These are phyloP conservation scores for Cerceris ruficornis DNA, from an alignment of 2,888 invertebrate species.

Conservation along the genomic window DNA sequence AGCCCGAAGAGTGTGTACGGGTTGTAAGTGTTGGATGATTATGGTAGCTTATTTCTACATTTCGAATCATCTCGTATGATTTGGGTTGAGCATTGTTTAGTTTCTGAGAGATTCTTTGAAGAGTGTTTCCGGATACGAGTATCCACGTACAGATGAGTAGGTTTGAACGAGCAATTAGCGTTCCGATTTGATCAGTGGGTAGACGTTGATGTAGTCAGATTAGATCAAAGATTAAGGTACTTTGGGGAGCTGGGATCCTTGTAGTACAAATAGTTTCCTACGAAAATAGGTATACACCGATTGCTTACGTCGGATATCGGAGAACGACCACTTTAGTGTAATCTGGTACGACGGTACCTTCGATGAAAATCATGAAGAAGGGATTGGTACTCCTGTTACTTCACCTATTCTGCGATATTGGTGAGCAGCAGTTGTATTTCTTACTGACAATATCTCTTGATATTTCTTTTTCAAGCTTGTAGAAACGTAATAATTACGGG, in stretches of 20 bases:
- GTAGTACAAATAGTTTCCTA: background rate
- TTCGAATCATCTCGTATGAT: background rate
- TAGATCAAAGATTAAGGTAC: background rate
- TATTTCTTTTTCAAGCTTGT: background rate
- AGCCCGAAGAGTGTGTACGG: constrained; percentile 9
- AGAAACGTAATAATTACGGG: background rate
- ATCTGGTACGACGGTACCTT: constrained; percentile 9
- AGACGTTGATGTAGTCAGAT: no score
- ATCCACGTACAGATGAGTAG: no score
- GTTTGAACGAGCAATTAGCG: no score
- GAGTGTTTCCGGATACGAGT: no score
- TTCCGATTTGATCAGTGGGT: no score
- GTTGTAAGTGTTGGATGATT: constrained; percentile 2
- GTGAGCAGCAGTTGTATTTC: constrained; percentile 60
- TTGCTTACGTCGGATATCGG: constrained; percentile 11
- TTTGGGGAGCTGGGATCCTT: background rate
- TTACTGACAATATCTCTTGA: background rate
- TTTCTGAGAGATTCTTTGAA: no score
- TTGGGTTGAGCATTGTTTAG: no score
- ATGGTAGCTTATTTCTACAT: background rate
- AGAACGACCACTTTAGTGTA: constrained; percentile 2
- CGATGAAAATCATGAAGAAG: constrained; percentile 65
- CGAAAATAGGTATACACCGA: constrained; percentile 12
- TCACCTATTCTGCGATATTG: constrained; percentile 63
- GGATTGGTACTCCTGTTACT: constrained; percentile 63